phyloP scores from a whole-genome alignment of 2,888 invertebrate genomes.

The Nymphalis c-album region DNA sequence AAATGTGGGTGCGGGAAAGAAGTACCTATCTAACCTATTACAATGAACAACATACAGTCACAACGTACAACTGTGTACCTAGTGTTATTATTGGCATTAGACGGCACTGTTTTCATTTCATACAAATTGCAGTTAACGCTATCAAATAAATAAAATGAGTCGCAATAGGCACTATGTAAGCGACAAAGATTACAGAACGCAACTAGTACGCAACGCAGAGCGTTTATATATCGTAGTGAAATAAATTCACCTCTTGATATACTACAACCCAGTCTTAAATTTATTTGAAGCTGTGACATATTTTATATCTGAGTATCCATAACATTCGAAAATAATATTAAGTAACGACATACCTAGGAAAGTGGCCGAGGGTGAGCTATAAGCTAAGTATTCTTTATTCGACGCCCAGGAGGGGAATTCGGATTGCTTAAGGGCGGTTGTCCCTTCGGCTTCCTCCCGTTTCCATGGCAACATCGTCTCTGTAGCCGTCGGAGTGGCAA shows the following conservation, averaged over 20 bases:
- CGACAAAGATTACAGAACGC: not conserved
- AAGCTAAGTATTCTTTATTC: constrained; percentile 95
- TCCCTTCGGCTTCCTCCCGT: constrained; percentile 88
- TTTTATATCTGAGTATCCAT: too few species aligned
- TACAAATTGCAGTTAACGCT: too few species aligned
- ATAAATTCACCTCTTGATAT: not conserved
- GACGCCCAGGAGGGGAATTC: constrained; percentile 98
- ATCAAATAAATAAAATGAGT: too few species aligned
- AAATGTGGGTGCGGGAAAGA: too few species aligned
- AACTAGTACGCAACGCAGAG: not conserved
- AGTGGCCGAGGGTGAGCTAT: constrained; percentile 94
- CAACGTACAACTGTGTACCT: not conserved
- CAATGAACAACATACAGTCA: constrained; percentile 21
- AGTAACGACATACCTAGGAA: constrained; percentile 85
- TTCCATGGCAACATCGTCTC: constrained; percentile 97
- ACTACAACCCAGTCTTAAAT: too few species aligned
- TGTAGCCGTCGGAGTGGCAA: constrained; percentile 92
- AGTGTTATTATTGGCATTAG: too few species aligned
- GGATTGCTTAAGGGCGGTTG: constrained; percentile 87
- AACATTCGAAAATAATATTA: too few species aligned
- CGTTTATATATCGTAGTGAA: not conserved
- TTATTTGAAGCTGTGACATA: too few species aligned
- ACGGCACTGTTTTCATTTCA: too few species aligned
- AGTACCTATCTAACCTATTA: constrained; percentile 3
- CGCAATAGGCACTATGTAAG: too few species aligned